phyloP scores from a whole-genome alignment of 2,113 vertebrate genomes.

The Nothoprocta pentlandii region DNA sequence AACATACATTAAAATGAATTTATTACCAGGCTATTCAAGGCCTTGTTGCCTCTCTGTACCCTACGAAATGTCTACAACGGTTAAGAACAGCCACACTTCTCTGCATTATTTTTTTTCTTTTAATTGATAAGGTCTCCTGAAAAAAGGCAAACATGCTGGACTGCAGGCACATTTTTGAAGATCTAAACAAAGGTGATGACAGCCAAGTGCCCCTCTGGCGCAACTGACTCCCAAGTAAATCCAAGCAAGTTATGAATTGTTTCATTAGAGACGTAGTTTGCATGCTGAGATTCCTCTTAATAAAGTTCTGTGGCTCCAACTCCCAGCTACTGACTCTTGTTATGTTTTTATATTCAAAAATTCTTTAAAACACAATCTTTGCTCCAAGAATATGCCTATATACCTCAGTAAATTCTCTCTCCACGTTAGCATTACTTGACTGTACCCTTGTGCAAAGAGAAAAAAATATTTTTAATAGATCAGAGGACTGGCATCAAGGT shows the following conservation, averaged over 20 bases:
- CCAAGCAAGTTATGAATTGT: neutral
- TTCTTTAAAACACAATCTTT: neutral
- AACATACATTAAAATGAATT: neutral
- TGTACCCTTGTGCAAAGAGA: neutral
- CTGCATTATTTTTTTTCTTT: neutral
- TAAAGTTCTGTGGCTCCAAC: neutral
- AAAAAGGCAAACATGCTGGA: neutral
- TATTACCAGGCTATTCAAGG: neutral
- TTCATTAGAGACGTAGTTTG: neutral
- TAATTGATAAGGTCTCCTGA: neutral
- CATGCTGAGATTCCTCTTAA: neutral
- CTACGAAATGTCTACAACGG: neutral
- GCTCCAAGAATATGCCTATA: neutral
- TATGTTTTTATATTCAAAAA: neutral
- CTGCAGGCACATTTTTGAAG: neutral
- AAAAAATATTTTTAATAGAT: neutral
- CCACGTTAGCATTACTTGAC: neutral
- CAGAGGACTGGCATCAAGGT: neutral
- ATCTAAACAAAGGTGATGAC: neutral
- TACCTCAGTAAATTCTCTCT: neutral
- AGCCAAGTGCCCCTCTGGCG: neutral
- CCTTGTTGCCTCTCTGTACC: neutral
- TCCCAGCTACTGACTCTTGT: neutral
- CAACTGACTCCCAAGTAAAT: neutral
- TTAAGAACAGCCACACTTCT: neutral